phyloP scores from a whole-genome alignment of 2,797 vertebrate genomes.

The Xyrichtys novacula region DNA sequence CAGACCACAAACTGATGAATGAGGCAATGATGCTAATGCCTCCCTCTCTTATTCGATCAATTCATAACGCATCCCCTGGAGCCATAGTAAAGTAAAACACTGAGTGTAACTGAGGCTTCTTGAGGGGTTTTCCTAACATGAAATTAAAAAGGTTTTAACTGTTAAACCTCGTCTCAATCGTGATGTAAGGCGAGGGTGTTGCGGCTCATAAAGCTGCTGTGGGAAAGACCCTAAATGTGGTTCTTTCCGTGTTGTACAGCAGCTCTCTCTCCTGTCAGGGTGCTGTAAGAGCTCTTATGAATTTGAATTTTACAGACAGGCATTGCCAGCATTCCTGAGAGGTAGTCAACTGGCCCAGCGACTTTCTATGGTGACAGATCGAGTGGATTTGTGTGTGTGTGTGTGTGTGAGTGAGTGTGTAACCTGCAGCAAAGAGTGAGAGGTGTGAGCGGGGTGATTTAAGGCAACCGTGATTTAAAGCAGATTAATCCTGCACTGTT shows the following conservation, averaged over 20 bases:
- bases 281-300: constrained; percentile 9
- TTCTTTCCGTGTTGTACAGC: not conserved
- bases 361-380: constrained; percentile 1
- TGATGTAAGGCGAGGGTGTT: not conserved
- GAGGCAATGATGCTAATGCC: not conserved
- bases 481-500: not conserved
- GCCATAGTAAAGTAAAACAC: not conserved
- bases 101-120: not conserved
- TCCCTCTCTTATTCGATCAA: not conserved
- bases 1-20: not conserved
- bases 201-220: not conserved
- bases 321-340: not conserved
- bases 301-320: constrained; percentile 1
- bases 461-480: constrained; percentile 27
- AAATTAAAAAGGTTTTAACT: not conserved
- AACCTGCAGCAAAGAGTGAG: not conserved
- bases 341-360: not conserved
- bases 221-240: constrained; percentile 16
- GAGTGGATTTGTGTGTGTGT: not conserved
- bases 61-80: not conserved
- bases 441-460: constrained; percentile 5
- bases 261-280: constrained; percentile 3
- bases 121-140: not conserved
- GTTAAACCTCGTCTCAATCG: not conserved
- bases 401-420: not conserved